Conservation (phyloP, 2,113 vertebrate genomes). For the Psittacus erithacus region DNA sequence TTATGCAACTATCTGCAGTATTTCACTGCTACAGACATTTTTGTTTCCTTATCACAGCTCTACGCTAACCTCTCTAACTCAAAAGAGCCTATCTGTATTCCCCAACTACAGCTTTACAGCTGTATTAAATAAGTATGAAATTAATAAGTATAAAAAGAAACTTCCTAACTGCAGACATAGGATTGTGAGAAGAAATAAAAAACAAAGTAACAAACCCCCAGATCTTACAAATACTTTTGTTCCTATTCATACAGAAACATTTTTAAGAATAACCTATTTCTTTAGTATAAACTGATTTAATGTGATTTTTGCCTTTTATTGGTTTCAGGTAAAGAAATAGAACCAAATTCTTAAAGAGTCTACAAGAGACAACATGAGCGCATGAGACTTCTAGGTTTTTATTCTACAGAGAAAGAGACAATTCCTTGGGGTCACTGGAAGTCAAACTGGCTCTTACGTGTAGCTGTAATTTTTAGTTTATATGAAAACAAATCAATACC, state of each 20-base stretch:
- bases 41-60: not conserved
- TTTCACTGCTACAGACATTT: not conserved
- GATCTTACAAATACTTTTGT: constrained; percentile 36
- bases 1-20: not conserved
- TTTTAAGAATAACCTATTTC: constrained; percentile 76
- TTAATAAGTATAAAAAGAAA: not conserved
- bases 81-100: not conserved
- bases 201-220: not conserved
- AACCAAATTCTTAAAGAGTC: not conserved
- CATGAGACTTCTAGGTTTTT: constrained; percentile 25
- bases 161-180: not conserved
- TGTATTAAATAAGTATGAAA: not conserved
- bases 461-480: constrained; percentile 51
- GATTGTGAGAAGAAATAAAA: not conserved
- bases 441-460: not conserved
- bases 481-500: constrained; percentile 55
- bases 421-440: constrained; percentile 30
- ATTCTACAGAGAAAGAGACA: constrained; percentile 39
- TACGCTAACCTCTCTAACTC: not conserved
- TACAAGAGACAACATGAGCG: not conserved
- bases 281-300: constrained; percentile 21
- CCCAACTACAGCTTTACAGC: not conserved
- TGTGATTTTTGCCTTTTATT: not conserved
- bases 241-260: constrained; percentile 66
- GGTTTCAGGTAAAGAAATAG: not conserved